Percentiles rank a stretch among this genome's conserved stretches.
phyloP scores from a whole-genome alignment of 1,140 invertebrate genomes.

The Bombus turneri region DNA sequence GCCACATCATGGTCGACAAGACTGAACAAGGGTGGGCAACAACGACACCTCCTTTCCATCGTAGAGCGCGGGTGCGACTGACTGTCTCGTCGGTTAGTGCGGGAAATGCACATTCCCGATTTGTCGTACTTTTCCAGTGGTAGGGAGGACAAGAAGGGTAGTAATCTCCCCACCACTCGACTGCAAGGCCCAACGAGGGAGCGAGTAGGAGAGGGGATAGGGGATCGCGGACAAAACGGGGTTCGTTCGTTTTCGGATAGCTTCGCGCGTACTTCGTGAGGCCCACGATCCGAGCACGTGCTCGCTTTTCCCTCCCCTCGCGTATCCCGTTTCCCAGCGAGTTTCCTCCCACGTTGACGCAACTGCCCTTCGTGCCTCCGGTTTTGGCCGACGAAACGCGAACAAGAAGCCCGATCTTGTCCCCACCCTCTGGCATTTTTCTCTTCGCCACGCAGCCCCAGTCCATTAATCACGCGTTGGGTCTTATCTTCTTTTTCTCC shows the following conservation, averaged over 20 bases:
- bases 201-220: background rate
- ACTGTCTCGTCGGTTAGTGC: conserved; percentile 14
- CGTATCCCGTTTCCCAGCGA: conserved; percentile 11
- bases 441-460: conserved; percentile 33
- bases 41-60: too few species aligned
- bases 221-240: background rate
- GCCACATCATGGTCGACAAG: too few species aligned
- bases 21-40: accelerated
- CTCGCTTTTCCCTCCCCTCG: background rate
- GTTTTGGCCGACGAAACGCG: background rate
- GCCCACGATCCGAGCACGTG: conserved; percentile 21
- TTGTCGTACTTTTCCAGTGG: conserved; percentile 6
- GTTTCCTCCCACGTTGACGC: background rate
- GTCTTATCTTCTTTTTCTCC: conserved; percentile 66
- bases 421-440: background rate
- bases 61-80: conserved; percentile 67
- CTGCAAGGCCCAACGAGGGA: conserved; percentile 32
- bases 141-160: background rate
- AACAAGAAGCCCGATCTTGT: background rate
- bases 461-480: conserved; percentile 70
- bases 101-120: conserved; percentile 43
- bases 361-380: background rate
- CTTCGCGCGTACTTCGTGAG: conserved; percentile 11
- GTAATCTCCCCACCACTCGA: background rate
- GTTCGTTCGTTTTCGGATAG: conserved; percentile 4